Evolutionary conservation across 2,113 vertebrate species (phyloP).

Genomic region (cattle (Bos taurus)): DNA sequence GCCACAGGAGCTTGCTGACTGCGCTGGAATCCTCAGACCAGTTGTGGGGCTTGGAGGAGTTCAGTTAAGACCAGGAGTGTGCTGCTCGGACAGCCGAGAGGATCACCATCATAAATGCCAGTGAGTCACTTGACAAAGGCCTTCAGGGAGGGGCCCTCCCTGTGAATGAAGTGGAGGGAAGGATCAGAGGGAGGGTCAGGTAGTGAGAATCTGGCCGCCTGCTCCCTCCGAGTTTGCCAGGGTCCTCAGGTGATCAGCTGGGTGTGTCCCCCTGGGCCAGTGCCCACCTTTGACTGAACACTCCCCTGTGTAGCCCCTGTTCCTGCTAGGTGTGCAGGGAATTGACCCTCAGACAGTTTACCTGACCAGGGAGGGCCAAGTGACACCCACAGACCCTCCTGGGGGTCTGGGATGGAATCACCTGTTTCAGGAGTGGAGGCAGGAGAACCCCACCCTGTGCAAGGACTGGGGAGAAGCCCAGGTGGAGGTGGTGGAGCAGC

Average conservation of each 20-base stretch:
- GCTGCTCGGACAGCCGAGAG: neutral
- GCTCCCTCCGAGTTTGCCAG: accelerated
- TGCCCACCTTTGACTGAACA: neutral
- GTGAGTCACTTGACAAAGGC: neutral
- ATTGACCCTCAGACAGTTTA: neutral
- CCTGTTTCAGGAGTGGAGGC: neutral
- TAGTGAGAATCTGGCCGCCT: neutral
- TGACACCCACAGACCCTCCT: neutral
- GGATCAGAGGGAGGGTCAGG: neutral
- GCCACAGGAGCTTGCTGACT: accelerated
- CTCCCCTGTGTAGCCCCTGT: neutral
- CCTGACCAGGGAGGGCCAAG: neutral
- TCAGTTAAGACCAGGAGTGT: too few relatives aligned
- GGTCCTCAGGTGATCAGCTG: neutral
- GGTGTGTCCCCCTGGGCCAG: neutral
- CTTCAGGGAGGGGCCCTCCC: neutral
- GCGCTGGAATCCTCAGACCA: accelerated
- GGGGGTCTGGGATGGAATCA: too few relatives aligned
- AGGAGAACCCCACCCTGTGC: neutral
- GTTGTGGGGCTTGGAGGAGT: too few relatives aligned
- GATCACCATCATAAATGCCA: neutral
- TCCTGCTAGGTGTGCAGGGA: accelerated
- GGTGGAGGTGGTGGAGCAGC: accelerated
- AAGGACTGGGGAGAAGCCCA: neutral
- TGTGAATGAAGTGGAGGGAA: neutral